Percentiles rank a stretch among this genome's conserved stretches.
Conservation (phyloP, 2,888 invertebrate species). For the Cheilosia soror region DNA sequence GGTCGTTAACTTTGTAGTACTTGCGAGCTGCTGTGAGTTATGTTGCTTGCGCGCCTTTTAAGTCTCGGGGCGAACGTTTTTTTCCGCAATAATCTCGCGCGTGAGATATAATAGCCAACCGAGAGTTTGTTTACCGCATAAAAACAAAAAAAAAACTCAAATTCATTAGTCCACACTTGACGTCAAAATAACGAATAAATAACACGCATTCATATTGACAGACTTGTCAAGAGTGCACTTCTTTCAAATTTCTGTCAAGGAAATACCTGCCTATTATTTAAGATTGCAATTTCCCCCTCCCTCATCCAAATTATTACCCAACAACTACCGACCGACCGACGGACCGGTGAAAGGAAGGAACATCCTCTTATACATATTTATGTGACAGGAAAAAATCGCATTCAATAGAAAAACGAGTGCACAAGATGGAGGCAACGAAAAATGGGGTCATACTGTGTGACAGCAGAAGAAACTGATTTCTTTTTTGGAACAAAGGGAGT, state of each 20-base stretch:
- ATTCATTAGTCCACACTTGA: slow-evolving; percentile 13
- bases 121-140: slow-evolving; percentile 2
- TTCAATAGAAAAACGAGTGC: slow-evolving; percentile 16
- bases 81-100: slow-evolving; percentile 34
- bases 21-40: not conserved
- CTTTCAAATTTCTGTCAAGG: not conserved
- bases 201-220: slow-evolving; percentile 1
- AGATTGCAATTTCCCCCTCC: not conserved
- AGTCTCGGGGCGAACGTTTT: slow-evolving; percentile 5
- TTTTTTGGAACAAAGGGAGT: slow-evolving; percentile 41
- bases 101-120: no score
- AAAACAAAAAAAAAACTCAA: slow-evolving; percentile 5
- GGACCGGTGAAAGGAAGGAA: slow-evolving; percentile 15
- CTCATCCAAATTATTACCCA: not conserved
- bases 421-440: slow-evolving; percentile 10
- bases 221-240: not conserved
- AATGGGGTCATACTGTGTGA: slow-evolving; percentile 32
- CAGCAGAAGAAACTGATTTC: slow-evolving; percentile 15
- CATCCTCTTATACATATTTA: not conserved
- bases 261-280: not conserved
- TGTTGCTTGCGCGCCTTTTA: slow-evolving; percentile 22
- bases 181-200: slow-evolving; percentile 7
- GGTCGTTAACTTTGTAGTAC: slow-evolving; percentile 39
- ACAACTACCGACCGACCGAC: not conserved
- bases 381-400: slow-evolving; percentile 18